Evolutionary conservation across 1,140 invertebrate species (phyloP), one percentile per base, ranked within the genome.

Genomic region (Drosophila ambigua): DNA sequence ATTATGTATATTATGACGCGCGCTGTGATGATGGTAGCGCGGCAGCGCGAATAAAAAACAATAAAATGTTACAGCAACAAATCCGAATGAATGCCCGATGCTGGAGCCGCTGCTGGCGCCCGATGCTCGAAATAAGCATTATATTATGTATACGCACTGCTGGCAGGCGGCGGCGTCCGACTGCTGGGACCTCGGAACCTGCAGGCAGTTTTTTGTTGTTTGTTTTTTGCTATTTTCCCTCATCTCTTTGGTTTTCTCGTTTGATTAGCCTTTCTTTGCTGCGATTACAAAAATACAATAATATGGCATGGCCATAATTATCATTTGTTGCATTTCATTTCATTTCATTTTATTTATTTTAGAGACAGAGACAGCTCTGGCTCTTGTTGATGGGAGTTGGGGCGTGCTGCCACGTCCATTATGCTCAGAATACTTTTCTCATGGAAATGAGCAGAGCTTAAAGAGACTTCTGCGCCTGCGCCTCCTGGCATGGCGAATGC

Each of bases 1-100:
- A 85, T 88, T 88, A 88, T 85, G 81, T 79, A 79, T 82, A 87
- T 85, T 87, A 82, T 87, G 64, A 69, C 67, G 80, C 81, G 49
- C 62, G 52, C 67, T 76, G 77, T 68, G 80, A 77, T 79, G 80
- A 84, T 80, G 80, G 80, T 60, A 80, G 62, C 55, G 45, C 55
- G 45, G 58, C 48, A 39, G 35, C 11, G 26, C 67, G 66, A 62
- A 75, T 76, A 75, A 76, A 77, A 87, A 74, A 60, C 72, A 59
- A 81, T 81, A 80, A 79, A 72, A 63, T 71, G 67, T 71, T 71
- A 71, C 52, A 69, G 58, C 71, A 74, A 45, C 54, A 46, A 58
- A 78, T 77, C 41, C 55, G 66, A 64, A 16, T 49, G 63, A 63
- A 16, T 50, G 64, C 43, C 52, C 35, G 41, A 55, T 53, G 53